Evolutionary conservation across 2,888 invertebrate genomes (phyloP).

Genomic region (Agrochola macilenta): DNA sequence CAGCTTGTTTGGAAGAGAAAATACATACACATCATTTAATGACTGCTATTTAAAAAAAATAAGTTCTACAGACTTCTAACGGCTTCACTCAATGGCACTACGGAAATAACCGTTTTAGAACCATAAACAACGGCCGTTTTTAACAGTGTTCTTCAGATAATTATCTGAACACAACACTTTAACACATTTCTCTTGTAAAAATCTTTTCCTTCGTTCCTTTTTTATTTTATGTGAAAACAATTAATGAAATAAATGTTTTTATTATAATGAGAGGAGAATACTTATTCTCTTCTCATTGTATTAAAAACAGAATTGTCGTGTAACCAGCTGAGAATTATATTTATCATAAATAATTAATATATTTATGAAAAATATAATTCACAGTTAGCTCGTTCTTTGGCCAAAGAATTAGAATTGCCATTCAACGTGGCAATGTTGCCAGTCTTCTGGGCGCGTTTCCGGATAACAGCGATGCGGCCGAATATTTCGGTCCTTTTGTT

Average conservation of each 20-base stretch:
- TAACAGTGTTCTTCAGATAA: no score
- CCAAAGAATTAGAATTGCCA: no score
- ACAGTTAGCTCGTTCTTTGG: no score
- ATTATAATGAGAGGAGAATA: neutral
- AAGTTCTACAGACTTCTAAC: constrained; percentile 19
- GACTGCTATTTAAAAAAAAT: constrained; percentile 26
- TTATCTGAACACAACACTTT: neutral
- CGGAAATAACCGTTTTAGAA: constrained; percentile 8
- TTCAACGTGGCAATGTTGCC: no score
- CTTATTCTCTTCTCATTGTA: no score
- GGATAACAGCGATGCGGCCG: no score
- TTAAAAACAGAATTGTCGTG: no score
- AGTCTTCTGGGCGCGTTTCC: no score
- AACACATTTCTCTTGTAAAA: neutral
- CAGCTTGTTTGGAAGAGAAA: constrained; percentile 12
- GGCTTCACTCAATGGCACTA: constrained; percentile 14
- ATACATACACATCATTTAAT: constrained; percentile 23
- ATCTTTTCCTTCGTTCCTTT: neutral
- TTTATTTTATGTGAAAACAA: neutral
- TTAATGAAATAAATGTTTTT: neutral
- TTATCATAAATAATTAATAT: no score
- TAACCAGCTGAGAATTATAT: no score
- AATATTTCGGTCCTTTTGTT: no score
- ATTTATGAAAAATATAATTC: neutral
- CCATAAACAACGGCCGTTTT: neutral